Evolutionary conservation across 35 echinoderm and acorn worm species (phyloP).

Genomic region (Hemicentrotus pulcherrimus): DNA sequence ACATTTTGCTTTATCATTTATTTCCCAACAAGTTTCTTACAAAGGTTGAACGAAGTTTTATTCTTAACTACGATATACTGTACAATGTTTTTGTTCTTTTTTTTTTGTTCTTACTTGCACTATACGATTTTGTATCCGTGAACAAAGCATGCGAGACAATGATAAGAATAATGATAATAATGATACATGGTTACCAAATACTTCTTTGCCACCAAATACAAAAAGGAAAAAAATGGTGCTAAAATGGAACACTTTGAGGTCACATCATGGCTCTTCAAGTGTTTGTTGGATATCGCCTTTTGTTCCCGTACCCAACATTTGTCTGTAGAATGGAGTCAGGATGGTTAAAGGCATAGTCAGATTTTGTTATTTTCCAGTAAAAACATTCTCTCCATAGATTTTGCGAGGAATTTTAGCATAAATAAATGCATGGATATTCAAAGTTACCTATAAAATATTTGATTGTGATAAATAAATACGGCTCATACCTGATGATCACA

Average conservation of each 20-base stretch:
- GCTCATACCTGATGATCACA: not conserved
- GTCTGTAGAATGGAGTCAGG: not conserved
- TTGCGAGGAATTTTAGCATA: not conserved
- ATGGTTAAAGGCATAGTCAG: not conserved
- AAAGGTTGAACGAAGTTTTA: constrained; percentile 28
- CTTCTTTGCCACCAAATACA: not conserved
- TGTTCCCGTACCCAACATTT: not conserved
- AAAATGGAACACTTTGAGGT: not conserved
- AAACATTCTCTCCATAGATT: not conserved
- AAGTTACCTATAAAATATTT: not conserved
- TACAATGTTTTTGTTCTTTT: constrained; percentile 21
- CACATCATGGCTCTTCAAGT: not conserved
- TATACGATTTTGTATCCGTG: not conserved
- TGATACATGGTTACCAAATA: not conserved
- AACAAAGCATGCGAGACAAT: constrained; percentile 34
- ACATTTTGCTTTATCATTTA: constrained; percentile 44
- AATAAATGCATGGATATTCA: not conserved
- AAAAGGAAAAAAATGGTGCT: not conserved
- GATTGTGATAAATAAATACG: not conserved
- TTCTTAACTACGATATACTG: constrained; percentile 39
- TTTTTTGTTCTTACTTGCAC: constrained; percentile 29
- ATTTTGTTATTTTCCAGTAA: not conserved
- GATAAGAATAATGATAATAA: not conserved
- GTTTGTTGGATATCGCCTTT: not conserved
- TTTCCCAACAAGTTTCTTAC: constrained; percentile 46